Conservation (phyloP, 2,113 vertebrate genomes). For the Aphyosemion australe region DNA sequence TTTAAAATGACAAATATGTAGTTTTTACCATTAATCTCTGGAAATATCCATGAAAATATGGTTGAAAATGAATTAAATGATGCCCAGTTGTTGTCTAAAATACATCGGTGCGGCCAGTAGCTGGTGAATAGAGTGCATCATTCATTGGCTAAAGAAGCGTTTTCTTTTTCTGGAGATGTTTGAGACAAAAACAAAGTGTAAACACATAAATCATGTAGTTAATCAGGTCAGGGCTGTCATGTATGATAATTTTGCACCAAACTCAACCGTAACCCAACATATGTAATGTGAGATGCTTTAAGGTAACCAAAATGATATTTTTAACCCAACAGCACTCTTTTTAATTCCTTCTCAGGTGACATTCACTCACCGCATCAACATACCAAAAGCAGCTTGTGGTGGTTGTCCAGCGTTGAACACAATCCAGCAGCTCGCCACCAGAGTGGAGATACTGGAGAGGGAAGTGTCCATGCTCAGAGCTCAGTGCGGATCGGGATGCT, state of each 20-base stretch:
- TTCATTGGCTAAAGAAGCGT: too few relatives aligned
- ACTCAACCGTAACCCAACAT: too few relatives aligned
- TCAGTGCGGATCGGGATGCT: constrained; percentile 90
- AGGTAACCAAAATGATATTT: background rate
- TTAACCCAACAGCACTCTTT: background rate
- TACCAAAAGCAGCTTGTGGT: constrained; percentile 91
- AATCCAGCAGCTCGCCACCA: constrained; percentile 89
- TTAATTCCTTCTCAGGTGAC: constrained; percentile 76
- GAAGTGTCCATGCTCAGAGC: constrained; percentile 91
- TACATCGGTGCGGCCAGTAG: too few relatives aligned
- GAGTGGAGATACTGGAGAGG: constrained; percentile 95
- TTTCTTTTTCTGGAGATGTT: too few relatives aligned
- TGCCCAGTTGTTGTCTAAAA: too few relatives aligned
- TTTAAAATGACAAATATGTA: too few relatives aligned
- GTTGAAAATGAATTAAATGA: too few relatives aligned
- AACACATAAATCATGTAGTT: too few relatives aligned
- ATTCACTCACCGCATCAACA: constrained; percentile 96
- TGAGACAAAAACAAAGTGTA: background rate
- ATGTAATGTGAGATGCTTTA: too few relatives aligned
- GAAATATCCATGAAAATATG: too few relatives aligned
- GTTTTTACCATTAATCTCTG: too few relatives aligned
- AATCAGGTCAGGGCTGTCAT: background rate
- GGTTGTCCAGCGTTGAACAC: constrained; percentile 82
- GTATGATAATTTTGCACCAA: background rate
- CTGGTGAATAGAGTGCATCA: constrained; percentile 3